Evolutionary conservation across 2,113 vertebrate genomes (phyloP).

Genomic region (Mesoclemmys tuberculata): DNA sequence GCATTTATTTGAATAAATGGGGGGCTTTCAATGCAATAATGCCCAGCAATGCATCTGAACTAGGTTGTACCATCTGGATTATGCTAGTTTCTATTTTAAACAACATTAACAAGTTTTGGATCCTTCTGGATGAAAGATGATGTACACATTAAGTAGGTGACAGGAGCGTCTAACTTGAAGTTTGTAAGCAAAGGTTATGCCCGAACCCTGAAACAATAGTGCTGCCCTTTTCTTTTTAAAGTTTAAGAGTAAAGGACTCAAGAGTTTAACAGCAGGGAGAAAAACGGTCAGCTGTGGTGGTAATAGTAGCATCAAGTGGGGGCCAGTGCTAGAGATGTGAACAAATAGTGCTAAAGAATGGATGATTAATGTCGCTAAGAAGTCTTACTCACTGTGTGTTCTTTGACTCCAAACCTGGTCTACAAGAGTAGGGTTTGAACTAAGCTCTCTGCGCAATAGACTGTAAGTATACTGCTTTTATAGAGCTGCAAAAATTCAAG

Average conservation of each 20-base stretch:
- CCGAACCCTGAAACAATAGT: background rate
- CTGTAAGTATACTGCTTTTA: background rate
- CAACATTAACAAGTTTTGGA: conserved; percentile 47
- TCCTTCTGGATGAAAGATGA: conserved; percentile 47
- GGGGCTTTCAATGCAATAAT: background rate
- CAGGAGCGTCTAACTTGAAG: background rate
- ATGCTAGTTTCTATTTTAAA: conserved; percentile 24
- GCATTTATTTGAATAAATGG: background rate
- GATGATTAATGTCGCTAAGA: conserved; percentile 57
- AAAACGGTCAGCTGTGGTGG: conserved; percentile 27
- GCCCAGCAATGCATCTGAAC: background rate
- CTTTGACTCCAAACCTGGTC: conserved; percentile 15
- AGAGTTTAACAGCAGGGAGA: conserved; percentile 7
- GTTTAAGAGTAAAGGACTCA: conserved; percentile 32
- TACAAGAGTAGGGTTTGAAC: conserved; percentile 25
- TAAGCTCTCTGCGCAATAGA: background rate
- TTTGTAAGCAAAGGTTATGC: conserved; percentile 18
- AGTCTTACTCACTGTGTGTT: conserved; percentile 50
- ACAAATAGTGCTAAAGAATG: conserved; percentile 51
- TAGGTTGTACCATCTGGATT: background rate
- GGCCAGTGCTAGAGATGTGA: conserved; percentile 36
- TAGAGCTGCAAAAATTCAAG: conserved; percentile 55
- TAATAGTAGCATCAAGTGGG: conserved; percentile 39
- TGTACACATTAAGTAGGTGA: background rate
- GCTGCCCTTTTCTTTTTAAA: background rate